Conservation (phyloP, 2,888 invertebrate genomes). For the Selenia dentaria region DNA sequence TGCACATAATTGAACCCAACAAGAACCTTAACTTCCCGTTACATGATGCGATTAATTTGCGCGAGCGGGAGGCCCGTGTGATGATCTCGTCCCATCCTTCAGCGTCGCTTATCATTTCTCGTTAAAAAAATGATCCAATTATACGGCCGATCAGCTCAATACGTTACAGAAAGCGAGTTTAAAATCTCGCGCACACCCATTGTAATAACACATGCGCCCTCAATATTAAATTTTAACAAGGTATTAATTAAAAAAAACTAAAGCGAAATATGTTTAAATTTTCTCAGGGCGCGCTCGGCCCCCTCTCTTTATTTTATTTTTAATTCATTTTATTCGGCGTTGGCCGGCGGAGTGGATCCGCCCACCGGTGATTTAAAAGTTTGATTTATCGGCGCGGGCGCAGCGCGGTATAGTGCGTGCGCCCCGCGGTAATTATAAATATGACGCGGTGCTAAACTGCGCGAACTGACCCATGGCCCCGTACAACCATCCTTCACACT, state of each 20-base stretch:
- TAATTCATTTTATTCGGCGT: conserved; percentile 83
- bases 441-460: conserved; percentile 83
- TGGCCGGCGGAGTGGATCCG: conserved; percentile 71
- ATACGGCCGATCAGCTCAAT: conserved; percentile 70
- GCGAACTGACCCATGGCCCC: conserved; percentile 74
- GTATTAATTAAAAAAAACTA: conserved; percentile 85
- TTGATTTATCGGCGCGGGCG: conserved; percentile 80
- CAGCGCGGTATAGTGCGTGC: conserved; percentile 52
- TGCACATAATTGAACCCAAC: conserved; percentile 14
- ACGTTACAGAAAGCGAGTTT: conserved; percentile 79
- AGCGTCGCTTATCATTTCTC: conserved; percentile 73
- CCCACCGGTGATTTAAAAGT: conserved; percentile 85
- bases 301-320: conserved; percentile 79
- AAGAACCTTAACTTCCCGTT: conserved; percentile 22
- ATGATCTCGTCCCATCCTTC: conserved; percentile 63
- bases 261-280: conserved; percentile 83
- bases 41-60: conserved; percentile 50
- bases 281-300: conserved; percentile 78
- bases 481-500: conserved; percentile 53
- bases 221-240: conserved; percentile 85
- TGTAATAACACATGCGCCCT: conserved; percentile 82
- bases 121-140: conserved; percentile 82
- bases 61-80: conserved; percentile 49
- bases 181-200: conserved; percentile 81
- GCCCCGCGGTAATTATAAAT: conserved; percentile 80